A percentile compares a stretch with the other conserved stretches of the same genome.
These are phyloP conservation scores for Psittacula cyanocephala DNA, from an alignment of 2,113 vertebrate genomes.

Conservation along the genomic window DNA sequence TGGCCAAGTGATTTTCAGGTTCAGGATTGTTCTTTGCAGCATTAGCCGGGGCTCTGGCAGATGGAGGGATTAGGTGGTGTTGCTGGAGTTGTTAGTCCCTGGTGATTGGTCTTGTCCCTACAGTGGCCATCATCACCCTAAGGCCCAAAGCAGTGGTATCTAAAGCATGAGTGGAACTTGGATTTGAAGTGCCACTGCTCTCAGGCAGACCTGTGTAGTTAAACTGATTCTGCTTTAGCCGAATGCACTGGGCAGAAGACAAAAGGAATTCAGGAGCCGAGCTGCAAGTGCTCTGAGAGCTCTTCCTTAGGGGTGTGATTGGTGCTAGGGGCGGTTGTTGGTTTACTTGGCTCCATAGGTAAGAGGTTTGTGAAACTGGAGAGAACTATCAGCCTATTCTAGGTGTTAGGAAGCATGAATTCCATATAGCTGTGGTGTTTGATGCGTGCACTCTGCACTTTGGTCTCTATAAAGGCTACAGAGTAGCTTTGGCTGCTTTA, in stretches of 20 bases:
- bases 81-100: background rate
- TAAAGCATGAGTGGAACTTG: background rate
- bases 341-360: background rate
- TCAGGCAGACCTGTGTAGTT: background rate
- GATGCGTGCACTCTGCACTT: background rate
- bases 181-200: background rate
- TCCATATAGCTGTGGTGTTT: accelerated
- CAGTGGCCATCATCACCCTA: accelerated
- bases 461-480: background rate
- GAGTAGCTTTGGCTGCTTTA: background rate
- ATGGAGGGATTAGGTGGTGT: background rate
- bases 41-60: background rate
- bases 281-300: background rate
- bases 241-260: background rate
- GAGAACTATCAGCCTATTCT: background rate
- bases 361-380: accelerated
- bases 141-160: no score
- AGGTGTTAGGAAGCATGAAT: background rate
- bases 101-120: background rate
- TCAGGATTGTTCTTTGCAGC: background rate
- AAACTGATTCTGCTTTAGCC: accelerated
- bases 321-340: background rate
- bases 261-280: background rate
- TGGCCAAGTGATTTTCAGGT: background rate
- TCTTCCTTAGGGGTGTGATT: background rate